Evolutionary conservation across 2,888 invertebrate species (phyloP).

Genomic region (Caradrina kadenii): DNA sequence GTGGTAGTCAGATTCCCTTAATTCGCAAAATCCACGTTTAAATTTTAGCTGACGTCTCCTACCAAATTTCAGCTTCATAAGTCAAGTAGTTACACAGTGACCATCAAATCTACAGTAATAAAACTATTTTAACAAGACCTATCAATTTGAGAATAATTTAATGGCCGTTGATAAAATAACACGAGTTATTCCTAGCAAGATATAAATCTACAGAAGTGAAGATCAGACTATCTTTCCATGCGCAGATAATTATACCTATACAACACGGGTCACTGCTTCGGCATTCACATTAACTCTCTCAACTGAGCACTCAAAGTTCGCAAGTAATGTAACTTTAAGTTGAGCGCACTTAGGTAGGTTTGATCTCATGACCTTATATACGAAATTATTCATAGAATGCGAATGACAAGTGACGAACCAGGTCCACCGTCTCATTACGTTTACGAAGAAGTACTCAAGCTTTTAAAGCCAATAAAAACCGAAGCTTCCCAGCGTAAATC

Average conservation of each 20-base stretch:
- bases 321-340: conserved; percentile 35
- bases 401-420: not conserved
- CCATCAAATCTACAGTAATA: too few species aligned
- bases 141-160: too few species aligned
- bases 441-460: conserved; percentile 57
- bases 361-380: conserved; percentile 5
- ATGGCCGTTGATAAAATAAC: not conserved
- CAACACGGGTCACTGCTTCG: conserved; percentile 28
- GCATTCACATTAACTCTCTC: conserved; percentile 17
- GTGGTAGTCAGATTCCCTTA: too few species aligned
- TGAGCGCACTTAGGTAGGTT: conserved; percentile 7
- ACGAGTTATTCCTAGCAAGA: not conserved
- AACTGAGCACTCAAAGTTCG: conserved; percentile 28
- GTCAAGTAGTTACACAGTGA: too few species aligned
- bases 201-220: not conserved
- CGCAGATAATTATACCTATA: conserved; percentile 8
- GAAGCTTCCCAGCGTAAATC: conserved; percentile 27
- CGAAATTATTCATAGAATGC: conserved; percentile 19
- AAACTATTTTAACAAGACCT: too few species aligned
- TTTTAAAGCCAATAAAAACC: conserved; percentile 47
- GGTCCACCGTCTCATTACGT: conserved; percentile 6
- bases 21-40: too few species aligned
- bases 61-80: too few species aligned
- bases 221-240: conserved; percentile 7
- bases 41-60: too few species aligned